phyloP scores from a whole-genome alignment of 1,140 invertebrate species.

The Chelonus insularis region DNA sequence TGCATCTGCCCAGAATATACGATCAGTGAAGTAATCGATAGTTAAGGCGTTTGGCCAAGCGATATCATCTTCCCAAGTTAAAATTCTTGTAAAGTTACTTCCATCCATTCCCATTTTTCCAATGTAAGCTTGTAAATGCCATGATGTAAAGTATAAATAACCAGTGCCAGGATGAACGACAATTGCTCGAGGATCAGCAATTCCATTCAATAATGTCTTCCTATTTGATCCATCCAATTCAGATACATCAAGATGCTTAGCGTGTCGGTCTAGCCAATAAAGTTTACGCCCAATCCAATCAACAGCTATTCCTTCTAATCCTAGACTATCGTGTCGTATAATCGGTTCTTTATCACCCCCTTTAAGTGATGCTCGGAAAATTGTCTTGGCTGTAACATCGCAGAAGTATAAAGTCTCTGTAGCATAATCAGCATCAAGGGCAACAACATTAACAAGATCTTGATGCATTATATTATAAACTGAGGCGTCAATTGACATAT shows the following conservation, averaged over 20 bases:
- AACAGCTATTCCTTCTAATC: conserved; percentile 92
- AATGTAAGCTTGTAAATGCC: conserved; percentile 91
- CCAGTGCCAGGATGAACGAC: conserved; percentile 94
- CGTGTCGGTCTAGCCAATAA: conserved; percentile 96
- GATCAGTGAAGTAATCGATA: conserved; percentile 94
- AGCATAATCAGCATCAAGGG: conserved; percentile 88
- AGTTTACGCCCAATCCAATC: conserved; percentile 97
- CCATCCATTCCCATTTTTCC: conserved; percentile 98
- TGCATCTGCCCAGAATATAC: conserved; percentile 96
- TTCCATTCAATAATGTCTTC: conserved; percentile 82
- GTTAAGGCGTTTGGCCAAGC: conserved; percentile 98
- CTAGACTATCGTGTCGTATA: conserved; percentile 90
- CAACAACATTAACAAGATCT: conserved; percentile 95
- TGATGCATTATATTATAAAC: conserved; percentile 89
- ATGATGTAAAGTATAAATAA: conserved; percentile 94
- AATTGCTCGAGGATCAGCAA: conserved; percentile 90
- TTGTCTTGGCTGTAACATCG: conserved; percentile 92
- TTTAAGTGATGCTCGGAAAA: conserved; percentile 65
- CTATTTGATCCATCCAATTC: conserved; percentile 92
- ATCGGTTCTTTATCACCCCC: conserved; percentile 75
- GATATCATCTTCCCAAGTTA: conserved; percentile 92
- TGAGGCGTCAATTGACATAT: conserved; percentile 88
- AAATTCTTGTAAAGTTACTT: conserved; percentile 83
- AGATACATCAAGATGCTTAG: conserved; percentile 89
- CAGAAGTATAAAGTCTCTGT: conserved; percentile 90